These are phyloP conservation scores for Tetranychus cinnabarinus DNA, from an alignment of 1,140 invertebrate genomes.

Conservation along the genomic window DNA sequence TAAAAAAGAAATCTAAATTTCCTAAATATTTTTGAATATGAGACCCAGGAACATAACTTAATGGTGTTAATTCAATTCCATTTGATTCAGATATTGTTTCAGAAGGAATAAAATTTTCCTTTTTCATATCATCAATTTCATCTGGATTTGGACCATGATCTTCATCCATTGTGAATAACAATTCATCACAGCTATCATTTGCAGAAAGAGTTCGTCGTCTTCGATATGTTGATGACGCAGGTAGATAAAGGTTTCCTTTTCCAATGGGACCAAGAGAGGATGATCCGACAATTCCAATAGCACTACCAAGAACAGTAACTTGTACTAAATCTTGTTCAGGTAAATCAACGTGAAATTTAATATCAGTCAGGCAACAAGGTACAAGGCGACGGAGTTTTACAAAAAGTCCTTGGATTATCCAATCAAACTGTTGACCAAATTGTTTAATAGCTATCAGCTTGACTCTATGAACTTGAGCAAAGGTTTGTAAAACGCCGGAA, in stretches of 20 bases:
- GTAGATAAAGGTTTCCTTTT: neutral
- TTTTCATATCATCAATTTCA: too few relatives aligned
- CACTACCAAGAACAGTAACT: conserved; percentile 1
- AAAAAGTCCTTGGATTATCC: conserved; percentile 45
- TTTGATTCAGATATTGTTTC: neutral
- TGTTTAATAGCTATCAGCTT: conserved; percentile 31
- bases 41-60: conserved; percentile 53
- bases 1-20: conserved; percentile 84
- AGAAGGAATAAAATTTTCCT: neutral
- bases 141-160: conserved; percentile 18
- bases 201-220: neutral
- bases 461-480: conserved; percentile 52
- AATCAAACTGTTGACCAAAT: conserved; percentile 35
- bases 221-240: neutral
- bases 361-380: conserved; percentile 51
- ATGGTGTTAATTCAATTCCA: conserved; percentile 59
- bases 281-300: conserved; percentile 1
- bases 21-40: conserved; percentile 62
- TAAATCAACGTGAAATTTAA: conserved; percentile 50
- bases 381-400: conserved; percentile 59
- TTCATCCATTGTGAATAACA: conserved; percentile 34
- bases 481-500: conserved; percentile 58
- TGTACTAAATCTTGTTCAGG: conserved; percentile 28
- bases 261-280: neutral
- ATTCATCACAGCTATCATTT: conserved; percentile 32